Conservation (phyloP, 2,113 vertebrate genomes). For the Galemys pyrenaicus region DNA sequence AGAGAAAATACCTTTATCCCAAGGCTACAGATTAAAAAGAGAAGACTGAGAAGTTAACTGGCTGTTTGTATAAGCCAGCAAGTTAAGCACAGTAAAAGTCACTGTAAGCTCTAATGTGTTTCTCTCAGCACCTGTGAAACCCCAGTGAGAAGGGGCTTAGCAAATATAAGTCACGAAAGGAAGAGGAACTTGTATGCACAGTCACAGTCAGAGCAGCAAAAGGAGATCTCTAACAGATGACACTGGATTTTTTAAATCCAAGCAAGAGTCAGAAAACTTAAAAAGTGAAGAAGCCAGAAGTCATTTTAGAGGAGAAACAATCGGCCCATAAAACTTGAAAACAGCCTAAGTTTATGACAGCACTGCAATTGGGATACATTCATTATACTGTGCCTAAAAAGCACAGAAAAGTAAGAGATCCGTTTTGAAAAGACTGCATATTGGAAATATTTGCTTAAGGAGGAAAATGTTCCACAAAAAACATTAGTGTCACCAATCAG, state of each 20-base stretch:
- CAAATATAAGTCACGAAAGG: neutral
- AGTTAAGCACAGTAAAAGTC: neutral
- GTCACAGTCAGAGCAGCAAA: neutral
- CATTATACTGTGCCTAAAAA: neutral
- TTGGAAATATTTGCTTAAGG: neutral
- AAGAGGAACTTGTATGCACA: neutral
- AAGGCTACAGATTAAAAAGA: neutral
- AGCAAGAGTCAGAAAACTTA: neutral
- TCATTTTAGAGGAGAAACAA: neutral
- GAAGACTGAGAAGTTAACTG: neutral
- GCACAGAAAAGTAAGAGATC: constrained; percentile 3
- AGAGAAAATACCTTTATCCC: neutral
- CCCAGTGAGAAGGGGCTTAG: neutral
- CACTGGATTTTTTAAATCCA: neutral
- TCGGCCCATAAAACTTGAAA: neutral
- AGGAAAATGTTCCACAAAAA: neutral
- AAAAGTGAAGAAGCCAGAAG: constrained; percentile 2
- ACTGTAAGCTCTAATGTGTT: neutral
- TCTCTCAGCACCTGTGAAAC: neutral
- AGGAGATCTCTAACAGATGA: neutral
- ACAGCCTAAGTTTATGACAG: neutral
- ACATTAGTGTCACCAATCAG: constrained; percentile 3
- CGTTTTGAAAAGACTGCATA: constrained; percentile 18
- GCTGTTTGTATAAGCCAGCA: neutral
- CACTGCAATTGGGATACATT: neutral